phyloP scores from a whole-genome alignment of 2,113 vertebrate species.

The Pantherophis guttatus region DNA sequence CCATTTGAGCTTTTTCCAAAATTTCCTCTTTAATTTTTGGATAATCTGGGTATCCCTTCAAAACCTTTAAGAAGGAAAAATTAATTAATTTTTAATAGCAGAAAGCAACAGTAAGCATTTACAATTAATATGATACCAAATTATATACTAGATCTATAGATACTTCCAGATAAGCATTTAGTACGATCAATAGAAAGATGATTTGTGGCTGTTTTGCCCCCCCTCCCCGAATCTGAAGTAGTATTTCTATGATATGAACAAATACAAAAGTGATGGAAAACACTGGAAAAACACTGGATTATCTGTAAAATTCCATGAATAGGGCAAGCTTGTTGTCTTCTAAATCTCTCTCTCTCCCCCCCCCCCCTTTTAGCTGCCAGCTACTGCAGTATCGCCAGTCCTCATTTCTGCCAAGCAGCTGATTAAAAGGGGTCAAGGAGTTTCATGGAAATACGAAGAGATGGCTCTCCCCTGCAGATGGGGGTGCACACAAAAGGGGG shows the following conservation, averaged over 20 bases:
- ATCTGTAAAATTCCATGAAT: not conserved
- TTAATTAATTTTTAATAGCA: not conserved
- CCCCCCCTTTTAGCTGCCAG: not conserved
- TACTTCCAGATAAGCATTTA: not conserved
- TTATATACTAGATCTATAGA: not conserved
- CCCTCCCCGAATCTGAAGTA: not conserved
- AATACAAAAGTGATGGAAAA: not conserved
- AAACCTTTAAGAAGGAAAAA: slow-evolving; percentile 58
- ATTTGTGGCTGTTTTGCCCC: not conserved
- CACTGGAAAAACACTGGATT: not conserved
- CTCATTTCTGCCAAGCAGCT: not conserved
- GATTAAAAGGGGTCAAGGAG: not conserved
- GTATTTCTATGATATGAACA: not conserved
- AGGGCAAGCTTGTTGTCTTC: not conserved
- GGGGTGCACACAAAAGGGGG: not conserved
- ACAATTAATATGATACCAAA: not conserved
- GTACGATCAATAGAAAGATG: not conserved
- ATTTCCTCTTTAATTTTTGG: slow-evolving; percentile 72
- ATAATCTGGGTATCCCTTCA: slow-evolving; percentile 68
- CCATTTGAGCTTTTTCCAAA: slow-evolving; percentile 67
- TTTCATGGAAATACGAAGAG: not conserved
- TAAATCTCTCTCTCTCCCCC: not conserved
- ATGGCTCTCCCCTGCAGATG: not conserved
- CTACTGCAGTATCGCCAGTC: not conserved
- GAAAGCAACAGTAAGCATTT: not conserved